Base-by-base conservation (phyloP, 2,888 invertebrate species). In the Pseudanteris insignis region DNA sequence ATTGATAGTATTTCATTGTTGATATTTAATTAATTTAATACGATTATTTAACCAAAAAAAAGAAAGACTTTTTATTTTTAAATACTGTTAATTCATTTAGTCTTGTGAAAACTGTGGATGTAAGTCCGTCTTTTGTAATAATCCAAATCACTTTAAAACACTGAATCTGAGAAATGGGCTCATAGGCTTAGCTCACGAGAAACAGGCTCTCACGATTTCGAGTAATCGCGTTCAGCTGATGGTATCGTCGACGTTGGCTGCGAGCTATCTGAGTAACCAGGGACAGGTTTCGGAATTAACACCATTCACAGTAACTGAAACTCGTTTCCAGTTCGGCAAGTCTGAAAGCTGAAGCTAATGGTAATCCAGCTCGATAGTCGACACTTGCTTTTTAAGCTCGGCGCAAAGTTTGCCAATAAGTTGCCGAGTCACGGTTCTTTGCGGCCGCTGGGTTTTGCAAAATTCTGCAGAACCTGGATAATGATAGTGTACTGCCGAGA, bases 221-320 rank as follows among this genome's bases (percentile, higher is more conserved):
- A 54, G 38, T 38, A 38, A 54, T 54, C 37, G 14, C 36, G 30
- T 36, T 36, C 13, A 11, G 36, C 28, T n/a, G 14, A 26, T 51
- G 36, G 41, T 28, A 29, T 28, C 21, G 34, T n/a, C n/a, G n/a
- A n/a, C n/a, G n/a, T n/a, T n/a, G n/a, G 29, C 25, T 43, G 41
- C 34, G 34, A 55, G 55, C 40, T 47, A 57, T 48, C 36, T 34
- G 25, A 34, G 41, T 41, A 48, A 57, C 48, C 47, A 57, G 48
- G 30, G 43, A 50, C 47, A 43, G 43, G 43, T 47, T 57, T 43
- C 21, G 48, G 57, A 41, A 57, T 57, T 57, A 57, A 57, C 57
- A 48, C 28, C 30, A 25, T 24, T n/a, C 38, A 24, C 33, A 46
- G 44, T 43, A 21, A 50, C 44, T 44, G 48, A 38, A 50, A 58